Conservation (phyloP, 2,113 vertebrate genomes). For the Penelope pileata region DNA sequence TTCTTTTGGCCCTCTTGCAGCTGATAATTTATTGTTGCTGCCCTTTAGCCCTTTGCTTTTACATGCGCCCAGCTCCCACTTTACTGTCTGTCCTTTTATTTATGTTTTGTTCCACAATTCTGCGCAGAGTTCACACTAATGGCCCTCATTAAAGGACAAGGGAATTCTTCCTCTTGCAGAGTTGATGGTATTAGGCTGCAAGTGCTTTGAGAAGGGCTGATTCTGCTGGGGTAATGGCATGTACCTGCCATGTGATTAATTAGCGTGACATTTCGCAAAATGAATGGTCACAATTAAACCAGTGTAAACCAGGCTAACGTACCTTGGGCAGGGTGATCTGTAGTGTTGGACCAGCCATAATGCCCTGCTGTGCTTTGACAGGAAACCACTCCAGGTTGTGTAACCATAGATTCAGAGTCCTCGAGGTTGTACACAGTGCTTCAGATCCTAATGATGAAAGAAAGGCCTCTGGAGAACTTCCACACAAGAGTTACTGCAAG, state of each 20-base stretch:
- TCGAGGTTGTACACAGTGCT: neutral
- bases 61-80: neutral
- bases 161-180: neutral
- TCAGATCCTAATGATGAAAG: neutral
- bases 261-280: neutral
- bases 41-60: neutral
- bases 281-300: neutral
- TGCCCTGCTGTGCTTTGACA: neutral
- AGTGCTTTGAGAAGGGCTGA: neutral
- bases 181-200: neutral
- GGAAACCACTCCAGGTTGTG: neutral
- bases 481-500: neutral
- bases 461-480: neutral
- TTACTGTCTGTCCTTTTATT: neutral
- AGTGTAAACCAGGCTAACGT: neutral
- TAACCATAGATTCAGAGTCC: neutral
- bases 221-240: neutral
- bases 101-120: neutral
- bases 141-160: neutral
- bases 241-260: neutral
- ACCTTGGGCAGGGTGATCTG: neutral
- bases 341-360: neutral
- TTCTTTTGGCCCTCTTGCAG: neutral
- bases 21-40: neutral
- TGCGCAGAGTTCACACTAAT: fast-evolving